Conservation (phyloP, 2,113 vertebrate species). For the Urocynchramus pylzowi region DNA sequence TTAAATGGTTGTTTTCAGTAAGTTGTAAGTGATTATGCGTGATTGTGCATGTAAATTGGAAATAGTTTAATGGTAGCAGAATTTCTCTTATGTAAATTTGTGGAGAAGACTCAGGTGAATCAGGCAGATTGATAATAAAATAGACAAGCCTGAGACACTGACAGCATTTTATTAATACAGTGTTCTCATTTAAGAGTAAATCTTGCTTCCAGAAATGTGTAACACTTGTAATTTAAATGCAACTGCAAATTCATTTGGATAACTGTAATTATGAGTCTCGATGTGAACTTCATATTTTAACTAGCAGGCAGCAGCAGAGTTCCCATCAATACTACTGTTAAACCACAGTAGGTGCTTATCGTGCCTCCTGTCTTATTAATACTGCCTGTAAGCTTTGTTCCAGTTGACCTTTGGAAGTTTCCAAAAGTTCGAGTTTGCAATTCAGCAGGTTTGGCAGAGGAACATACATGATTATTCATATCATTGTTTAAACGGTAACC, state of each 20-base stretch:
- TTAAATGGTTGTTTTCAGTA: not conserved
- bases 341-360: not conserved
- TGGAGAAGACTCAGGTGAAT: not conserved
- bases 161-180: not conserved
- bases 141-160: not conserved
- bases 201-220: not conserved
- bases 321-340: not conserved
- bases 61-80: not conserved
- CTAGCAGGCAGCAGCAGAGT: not conserved
- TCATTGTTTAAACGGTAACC: constrained; percentile 36
- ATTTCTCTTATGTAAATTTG: not conserved
- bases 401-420: constrained; percentile 46
- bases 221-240: not conserved
- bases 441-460: constrained; percentile 29
- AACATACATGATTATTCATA: not conserved
- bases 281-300: not conserved
- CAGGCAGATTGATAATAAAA: not conserved
- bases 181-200: not conserved
- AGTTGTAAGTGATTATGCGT: not conserved
- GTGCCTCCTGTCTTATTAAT: not conserved
- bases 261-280: not conserved
- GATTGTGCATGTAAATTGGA: not conserved
- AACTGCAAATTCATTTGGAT: not conserved
- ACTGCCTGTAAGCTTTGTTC: constrained; percentile 7
- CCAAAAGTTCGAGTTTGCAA: constrained; percentile 40